phyloP scores from a whole-genome alignment of 2,113 vertebrate genomes.

The Neolamprologus hecqui region DNA sequence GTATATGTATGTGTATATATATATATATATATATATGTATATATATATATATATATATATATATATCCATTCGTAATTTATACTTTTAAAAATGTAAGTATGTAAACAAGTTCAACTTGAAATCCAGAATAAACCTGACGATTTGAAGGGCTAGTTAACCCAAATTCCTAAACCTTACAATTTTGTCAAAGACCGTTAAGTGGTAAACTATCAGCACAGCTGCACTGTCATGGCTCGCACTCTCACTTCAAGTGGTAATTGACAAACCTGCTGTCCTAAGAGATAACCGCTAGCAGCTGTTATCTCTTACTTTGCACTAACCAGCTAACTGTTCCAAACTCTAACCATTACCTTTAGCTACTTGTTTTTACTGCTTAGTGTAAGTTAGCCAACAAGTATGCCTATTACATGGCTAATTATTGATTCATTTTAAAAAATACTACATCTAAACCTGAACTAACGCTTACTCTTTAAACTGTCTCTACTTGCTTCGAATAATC shows the following conservation, averaged over 20 bases:
- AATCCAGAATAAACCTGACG: neutral
- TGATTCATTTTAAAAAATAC: neutral
- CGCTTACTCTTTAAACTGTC: neutral
- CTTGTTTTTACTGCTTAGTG: neutral
- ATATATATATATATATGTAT: too few species aligned
- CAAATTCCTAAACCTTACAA: neutral
- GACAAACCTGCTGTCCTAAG: neutral
- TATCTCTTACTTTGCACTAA: neutral
- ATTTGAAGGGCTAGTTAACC: neutral
- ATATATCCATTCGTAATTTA: too few species aligned
- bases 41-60: too few species aligned
- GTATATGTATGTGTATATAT: fast-evolving
- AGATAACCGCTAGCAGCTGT: fast-evolving
- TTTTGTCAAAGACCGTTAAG: neutral
- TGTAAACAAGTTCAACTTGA: neutral
- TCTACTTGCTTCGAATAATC: neutral
- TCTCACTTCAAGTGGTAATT: neutral
- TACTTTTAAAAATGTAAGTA: neutral
- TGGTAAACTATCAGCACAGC: neutral
- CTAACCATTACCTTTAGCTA: neutral
- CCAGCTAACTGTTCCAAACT: neutral
- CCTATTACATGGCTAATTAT: neutral
- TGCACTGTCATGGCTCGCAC: neutral
- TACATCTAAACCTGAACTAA: neutral
- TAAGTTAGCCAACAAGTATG: neutral